Evolutionary conservation across 2,888 invertebrate genomes (phyloP).

Genomic region (Plebejus anna): DNA sequence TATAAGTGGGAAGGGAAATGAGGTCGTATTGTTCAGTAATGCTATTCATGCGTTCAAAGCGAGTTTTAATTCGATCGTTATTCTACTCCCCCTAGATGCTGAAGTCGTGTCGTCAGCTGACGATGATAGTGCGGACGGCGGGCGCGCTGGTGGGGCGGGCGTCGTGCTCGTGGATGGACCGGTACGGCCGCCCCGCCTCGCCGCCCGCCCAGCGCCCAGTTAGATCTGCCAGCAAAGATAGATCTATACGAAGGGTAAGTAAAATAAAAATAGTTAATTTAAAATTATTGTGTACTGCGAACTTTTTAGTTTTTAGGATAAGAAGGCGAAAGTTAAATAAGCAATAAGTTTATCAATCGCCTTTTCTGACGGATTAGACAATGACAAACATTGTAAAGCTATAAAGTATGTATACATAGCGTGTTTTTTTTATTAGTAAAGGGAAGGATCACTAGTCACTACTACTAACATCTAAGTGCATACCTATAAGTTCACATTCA

Average conservation of each 20-base stretch:
- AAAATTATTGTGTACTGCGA: neutral
- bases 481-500: neutral
- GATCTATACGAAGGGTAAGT: conserved; percentile 82
- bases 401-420: no score
- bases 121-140: conserved; percentile 93
- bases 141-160: conserved; percentile 87
- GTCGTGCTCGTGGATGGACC: conserved; percentile 97
- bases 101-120: conserved; percentile 92
- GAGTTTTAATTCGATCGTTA: neutral
- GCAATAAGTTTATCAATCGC: no score
- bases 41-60: neutral
- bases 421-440: no score
- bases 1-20: neutral
- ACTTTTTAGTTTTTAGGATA: no score
- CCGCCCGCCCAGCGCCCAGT: conserved; percentile 78
- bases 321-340: no score
- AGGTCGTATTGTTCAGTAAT: neutral
- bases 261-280: neutral
- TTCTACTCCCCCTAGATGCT: conserved; percentile 83
- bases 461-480: no score
- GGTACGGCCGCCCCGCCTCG: conserved; percentile 93
- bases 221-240: conserved; percentile 81
- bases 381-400: no score
- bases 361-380: no score
- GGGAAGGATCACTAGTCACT: no score